Conservation (phyloP, 2,113 vertebrate genomes). For the Scomber scombrus region DNA sequence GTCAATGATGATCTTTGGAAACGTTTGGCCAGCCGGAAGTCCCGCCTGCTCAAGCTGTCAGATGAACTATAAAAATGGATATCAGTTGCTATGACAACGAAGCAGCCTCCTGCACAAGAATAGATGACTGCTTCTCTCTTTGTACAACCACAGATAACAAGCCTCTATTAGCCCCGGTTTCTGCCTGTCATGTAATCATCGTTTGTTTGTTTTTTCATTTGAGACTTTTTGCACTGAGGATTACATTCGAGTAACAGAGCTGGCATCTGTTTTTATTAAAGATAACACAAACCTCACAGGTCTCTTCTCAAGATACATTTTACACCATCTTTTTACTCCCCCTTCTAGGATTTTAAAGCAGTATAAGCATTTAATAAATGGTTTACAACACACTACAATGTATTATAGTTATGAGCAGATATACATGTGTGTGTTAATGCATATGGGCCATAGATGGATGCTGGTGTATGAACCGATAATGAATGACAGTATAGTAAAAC, state of each 20-base stretch:
- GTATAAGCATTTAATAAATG: too few relatives aligned
- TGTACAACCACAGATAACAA: conserved; percentile 61
- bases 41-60: conserved; percentile 54
- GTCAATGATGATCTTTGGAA: conserved; percentile 9
- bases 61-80: conserved; percentile 67
- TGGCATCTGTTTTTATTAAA: neutral
- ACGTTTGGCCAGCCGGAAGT: conserved; percentile 26
- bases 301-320: too few relatives aligned
- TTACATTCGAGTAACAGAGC: conserved; percentile 10
- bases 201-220: neutral
- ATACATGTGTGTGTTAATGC: too few relatives aligned
- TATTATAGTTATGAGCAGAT: too few relatives aligned
- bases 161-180: conserved; percentile 34
- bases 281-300: too few relatives aligned
- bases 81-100: conserved; percentile 75
- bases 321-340: too few relatives aligned
- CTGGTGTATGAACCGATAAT: too few relatives aligned
- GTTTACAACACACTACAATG: too few relatives aligned
- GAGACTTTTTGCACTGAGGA: conserved; percentile 6
- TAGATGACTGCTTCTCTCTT: conserved; percentile 64
- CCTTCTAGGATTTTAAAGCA: too few relatives aligned
- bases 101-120: conserved; percentile 61
- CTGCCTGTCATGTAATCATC: conserved; percentile 39
- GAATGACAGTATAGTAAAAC: too few relatives aligned
- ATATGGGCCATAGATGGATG: too few relatives aligned